These are phyloP conservation scores for Portunus trituberculatus DNA, from an alignment of 1,140 invertebrate species.

Conservation along the genomic window DNA sequence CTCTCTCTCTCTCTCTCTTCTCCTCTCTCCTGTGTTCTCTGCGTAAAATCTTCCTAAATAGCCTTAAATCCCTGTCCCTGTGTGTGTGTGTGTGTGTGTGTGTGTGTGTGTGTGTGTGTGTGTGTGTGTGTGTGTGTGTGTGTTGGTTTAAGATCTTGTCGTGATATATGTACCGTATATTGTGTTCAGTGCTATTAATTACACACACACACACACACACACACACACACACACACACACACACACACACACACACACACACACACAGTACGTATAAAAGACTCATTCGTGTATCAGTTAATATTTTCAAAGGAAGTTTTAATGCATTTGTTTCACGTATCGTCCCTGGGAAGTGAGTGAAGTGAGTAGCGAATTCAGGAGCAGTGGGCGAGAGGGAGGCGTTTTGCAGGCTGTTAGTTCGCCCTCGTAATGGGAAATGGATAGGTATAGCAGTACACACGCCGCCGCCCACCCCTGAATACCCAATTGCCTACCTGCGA, in stretches of 20 bases:
- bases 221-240: background rate
- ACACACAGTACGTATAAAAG: no score
- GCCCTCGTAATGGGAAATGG: background rate
- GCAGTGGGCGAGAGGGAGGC: background rate
- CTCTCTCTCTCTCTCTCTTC: conserved; percentile 45
- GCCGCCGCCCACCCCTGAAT: background rate
- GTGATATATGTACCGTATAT: background rate
- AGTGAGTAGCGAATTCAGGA: background rate
- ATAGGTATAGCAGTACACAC: background rate
- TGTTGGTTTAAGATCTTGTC: background rate
- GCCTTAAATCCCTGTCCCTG: background rate
- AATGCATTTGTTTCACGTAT: no score
- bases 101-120: background rate
- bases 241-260: conserved; percentile 2
- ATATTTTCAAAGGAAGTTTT: no score
- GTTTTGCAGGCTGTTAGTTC: background rate
- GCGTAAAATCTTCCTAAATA: background rate
- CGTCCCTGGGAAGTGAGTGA: background rate
- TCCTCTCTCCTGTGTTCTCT: background rate
- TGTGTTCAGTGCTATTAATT: no score
- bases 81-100: background rate
- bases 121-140: conserved; percentile 23
- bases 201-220: background rate
- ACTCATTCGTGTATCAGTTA: no score
- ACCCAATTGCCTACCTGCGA: background rate